These are phyloP conservation scores for Poecilia wingei DNA, from an alignment of 2,797 vertebrate genomes.

Conservation along the genomic window DNA sequence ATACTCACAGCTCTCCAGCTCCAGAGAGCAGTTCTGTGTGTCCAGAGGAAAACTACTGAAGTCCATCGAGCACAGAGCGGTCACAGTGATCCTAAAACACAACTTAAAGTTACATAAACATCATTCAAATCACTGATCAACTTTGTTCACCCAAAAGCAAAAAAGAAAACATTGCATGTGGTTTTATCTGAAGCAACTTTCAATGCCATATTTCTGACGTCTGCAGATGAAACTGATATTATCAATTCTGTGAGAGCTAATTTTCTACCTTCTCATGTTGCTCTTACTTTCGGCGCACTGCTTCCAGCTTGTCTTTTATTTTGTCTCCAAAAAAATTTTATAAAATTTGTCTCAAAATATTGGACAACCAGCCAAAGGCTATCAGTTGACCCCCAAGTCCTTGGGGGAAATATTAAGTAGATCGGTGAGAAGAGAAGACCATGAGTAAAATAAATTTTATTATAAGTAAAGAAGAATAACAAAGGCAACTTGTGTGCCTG, in stretches of 20 bases:
- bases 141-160: neutral
- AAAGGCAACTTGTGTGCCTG: neutral
- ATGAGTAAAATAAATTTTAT: neutral
- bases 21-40: conserved; percentile 93
- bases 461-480: neutral
- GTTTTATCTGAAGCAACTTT: neutral
- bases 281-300: neutral
- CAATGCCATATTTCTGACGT: neutral
- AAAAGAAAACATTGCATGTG: neutral
- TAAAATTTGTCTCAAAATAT: neutral
- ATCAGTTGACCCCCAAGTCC: neutral
- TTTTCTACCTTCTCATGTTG: neutral
- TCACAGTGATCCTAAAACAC: conserved; percentile 89
- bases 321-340: too few relatives aligned
- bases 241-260: neutral
- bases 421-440: neutral
- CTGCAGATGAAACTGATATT: neutral
- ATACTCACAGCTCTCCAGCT: conserved; percentile 95
- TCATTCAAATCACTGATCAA: conserved; percentile 4
- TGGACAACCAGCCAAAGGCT: neutral
- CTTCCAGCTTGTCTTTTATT: neutral
- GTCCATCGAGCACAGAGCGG: conserved; percentile 93
- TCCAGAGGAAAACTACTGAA: conserved; percentile 94
- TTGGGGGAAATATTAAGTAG: neutral
- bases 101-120: conserved; percentile 45